A percentile compares a stretch with the other conserved stretches of the same genome.
phyloP scores from a whole-genome alignment of 2,888 invertebrate genomes.

The Teleiodes luculella region DNA sequence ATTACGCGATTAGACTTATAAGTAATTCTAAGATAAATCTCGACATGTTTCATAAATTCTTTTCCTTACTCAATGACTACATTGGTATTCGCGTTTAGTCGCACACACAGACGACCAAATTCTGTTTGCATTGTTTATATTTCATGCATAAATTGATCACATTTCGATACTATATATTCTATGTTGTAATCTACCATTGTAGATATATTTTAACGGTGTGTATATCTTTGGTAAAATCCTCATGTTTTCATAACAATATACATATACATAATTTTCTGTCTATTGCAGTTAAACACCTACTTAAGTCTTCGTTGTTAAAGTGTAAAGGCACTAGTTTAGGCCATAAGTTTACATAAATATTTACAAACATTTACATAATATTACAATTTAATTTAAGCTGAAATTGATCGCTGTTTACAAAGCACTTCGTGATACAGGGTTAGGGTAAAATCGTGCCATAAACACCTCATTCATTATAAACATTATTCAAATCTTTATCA shows the following conservation, averaged over 20 bases:
- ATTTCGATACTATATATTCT: constrained; percentile 1
- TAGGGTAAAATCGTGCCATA: neutral
- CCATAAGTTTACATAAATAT: constrained; percentile 25
- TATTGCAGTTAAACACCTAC: neutral
- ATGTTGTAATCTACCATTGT: constrained; percentile 18
- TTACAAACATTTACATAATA: constrained; percentile 15
- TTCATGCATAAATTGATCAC: neutral
- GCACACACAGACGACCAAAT: constrained; percentile 41
- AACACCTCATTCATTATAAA: neutral
- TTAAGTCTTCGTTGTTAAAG: constrained; percentile 16
- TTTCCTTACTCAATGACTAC: constrained; percentile 58
- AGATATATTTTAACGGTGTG: neutral
- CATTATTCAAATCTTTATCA: neutral
- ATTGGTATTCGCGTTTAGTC: constrained; percentile 58
- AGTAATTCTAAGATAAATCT: constrained; percentile 69
- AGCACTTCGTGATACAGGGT: neutral
- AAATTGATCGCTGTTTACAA: neutral
- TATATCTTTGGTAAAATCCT: constrained; percentile 43
- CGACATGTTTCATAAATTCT: constrained; percentile 69
- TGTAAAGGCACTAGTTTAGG: constrained; percentile 33
- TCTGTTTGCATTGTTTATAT: neutral
- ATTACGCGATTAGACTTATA: constrained; percentile 66
- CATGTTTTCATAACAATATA: constrained; percentile 7
- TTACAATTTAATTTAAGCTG: neutral
- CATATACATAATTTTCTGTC: constrained; percentile 2